Percentiles rank a stretch among this genome's conserved stretches.
Conservation (phyloP, 2,797 vertebrate species). For the Sylvilagus floridanus region DNA sequence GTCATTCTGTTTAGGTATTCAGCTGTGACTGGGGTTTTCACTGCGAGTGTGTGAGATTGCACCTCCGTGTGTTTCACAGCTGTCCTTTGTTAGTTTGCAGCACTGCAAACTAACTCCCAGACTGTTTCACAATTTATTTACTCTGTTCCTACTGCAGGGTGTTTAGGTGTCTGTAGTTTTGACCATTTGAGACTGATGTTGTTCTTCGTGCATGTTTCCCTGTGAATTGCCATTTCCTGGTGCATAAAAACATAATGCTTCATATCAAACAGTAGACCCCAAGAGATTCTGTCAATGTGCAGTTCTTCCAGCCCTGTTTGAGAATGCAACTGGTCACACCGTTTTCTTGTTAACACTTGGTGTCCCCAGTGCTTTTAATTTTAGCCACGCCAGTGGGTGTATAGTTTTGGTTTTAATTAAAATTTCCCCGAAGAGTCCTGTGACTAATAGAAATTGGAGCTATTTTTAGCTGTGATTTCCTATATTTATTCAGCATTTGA, state of each 20-base stretch:
- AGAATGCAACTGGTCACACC: not conserved
- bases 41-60: not conserved
- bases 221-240: not conserved
- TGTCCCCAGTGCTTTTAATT: not conserved
- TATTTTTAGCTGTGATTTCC: not conserved
- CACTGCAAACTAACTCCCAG: too few species aligned
- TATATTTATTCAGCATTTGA: not conserved
- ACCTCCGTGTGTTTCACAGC: not conserved
- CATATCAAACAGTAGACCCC: not conserved
- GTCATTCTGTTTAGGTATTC: not conserved
- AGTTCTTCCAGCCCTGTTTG: not conserved
- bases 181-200: not conserved
- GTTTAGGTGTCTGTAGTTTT: not conserved
- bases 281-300: not conserved
- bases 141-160: not conserved
- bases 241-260: not conserved
- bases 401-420: slow-evolving; percentile 5
- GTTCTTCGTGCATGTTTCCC: not conserved
- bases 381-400: not conserved
- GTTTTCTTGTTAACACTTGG: not conserved
- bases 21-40: not conserved
- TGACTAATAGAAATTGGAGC: not conserved
- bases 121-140: not conserved
- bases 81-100: not conserved
- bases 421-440: not conserved